A percentile compares a stretch with the other conserved stretches of the same genome.
These are phyloP conservation scores for Pipistrellus kuhlii DNA, from an alignment of 2,797 vertebrate species.

Conservation along the genomic window DNA sequence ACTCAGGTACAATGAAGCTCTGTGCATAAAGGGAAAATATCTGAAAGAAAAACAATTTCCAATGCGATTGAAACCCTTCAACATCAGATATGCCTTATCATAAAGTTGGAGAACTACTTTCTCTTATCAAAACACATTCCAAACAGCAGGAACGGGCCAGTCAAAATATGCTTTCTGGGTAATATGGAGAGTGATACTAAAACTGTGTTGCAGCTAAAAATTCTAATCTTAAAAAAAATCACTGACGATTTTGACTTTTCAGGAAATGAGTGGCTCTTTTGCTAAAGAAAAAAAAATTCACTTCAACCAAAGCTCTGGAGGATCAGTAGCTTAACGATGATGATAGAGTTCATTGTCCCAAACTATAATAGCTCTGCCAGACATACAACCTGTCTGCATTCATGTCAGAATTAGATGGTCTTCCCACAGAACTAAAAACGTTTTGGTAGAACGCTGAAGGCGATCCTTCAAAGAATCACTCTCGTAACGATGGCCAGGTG, in stretches of 20 bases:
- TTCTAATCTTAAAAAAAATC: conserved; percentile 6
- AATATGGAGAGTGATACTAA: background rate
- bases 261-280: conserved; percentile 61
- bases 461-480: conserved; percentile 75
- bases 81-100: background rate
- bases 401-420: conserved; percentile 38
- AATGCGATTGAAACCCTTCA: background rate
- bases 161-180: conserved; percentile 52
- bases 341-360: conserved; percentile 50
- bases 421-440: conserved; percentile 70
- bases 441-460: conserved; percentile 82
- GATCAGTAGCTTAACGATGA: background rate
- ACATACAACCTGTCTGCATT: background rate
- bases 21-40: conserved; percentile 3
- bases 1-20: conserved; percentile 52
- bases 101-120: background rate
- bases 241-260: background rate
- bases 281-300: conserved; percentile 78
- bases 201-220: background rate
- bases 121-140: conserved; percentile 72
- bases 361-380: conserved; percentile 3
- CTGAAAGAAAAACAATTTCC: conserved; percentile 27
- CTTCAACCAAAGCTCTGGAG: conserved; percentile 79
- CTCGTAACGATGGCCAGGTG: conserved; percentile 65
- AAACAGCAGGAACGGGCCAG: conserved; percentile 74